A percentile compares a stretch with the other conserved stretches of the same genome.
Evolutionary conservation across 2,113 vertebrate genomes (phyloP).

Genomic region (Spilogale gracilis): DNA sequence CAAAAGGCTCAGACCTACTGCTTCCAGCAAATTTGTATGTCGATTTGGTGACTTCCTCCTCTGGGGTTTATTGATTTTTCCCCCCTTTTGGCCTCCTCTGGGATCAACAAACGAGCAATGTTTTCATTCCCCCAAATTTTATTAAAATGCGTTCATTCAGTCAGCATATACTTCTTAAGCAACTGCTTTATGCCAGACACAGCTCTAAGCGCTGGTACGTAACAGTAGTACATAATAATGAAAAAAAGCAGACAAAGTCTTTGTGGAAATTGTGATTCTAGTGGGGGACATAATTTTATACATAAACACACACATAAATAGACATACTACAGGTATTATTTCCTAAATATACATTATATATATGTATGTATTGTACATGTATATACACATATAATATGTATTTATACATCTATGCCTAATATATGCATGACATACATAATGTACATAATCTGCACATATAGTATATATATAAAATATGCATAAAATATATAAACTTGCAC

Average conservation of each 20-base stretch:
- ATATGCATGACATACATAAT: neutral
- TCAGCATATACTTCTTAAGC: neutral
- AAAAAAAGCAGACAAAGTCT: neutral
- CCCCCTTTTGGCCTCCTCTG: neutral
- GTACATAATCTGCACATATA: neutral
- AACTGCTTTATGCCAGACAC: neutral
- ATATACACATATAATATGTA: neutral
- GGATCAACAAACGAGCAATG: neutral
- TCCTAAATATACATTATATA: neutral
- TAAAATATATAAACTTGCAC: neutral
- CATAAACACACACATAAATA: neutral
- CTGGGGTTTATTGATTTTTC: neutral
- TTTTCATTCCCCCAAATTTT: slow-evolving; percentile 1
- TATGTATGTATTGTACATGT: too few species aligned
- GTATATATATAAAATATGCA: neutral
- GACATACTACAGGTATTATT: neutral
- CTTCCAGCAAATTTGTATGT: neutral
- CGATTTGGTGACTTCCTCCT: neutral
- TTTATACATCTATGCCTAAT: neutral
- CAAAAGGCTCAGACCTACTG: neutral
- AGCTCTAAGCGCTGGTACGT: neutral
- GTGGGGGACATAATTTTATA: neutral
- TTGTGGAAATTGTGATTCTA: neutral
- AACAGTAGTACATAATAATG: neutral
- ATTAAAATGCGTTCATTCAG: neutral